Conservation (phyloP, 2,888 invertebrate species). For the Cantharis rustica region DNA sequence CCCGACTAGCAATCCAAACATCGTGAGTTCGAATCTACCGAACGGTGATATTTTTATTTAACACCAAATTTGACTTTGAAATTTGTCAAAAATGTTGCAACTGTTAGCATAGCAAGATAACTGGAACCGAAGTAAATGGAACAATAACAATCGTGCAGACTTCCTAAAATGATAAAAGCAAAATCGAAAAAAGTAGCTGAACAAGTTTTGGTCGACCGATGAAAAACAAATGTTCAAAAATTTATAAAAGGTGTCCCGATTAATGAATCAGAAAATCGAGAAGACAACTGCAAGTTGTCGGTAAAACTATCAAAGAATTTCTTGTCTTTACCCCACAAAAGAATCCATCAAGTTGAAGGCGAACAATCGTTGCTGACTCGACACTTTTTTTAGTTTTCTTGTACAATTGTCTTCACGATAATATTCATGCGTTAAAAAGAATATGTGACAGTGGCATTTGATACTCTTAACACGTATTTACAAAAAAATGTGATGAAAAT, state of each 20-base stretch:
- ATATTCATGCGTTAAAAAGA: constrained; percentile 7
- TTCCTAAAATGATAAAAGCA: not conserved
- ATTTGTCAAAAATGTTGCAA: too few relatives aligned
- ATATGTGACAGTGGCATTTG: constrained; percentile 8
- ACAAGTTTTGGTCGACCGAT: not conserved
- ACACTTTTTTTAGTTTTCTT: constrained; percentile 12
- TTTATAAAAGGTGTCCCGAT: constrained; percentile 15
- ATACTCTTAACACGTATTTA: not conserved
- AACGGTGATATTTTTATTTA: too few relatives aligned
- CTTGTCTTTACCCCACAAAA: constrained; percentile 21
- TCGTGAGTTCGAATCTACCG: too few relatives aligned
- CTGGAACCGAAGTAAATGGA: too few relatives aligned
- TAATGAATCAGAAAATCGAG: constrained; percentile 20
- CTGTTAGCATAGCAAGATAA: too few relatives aligned
- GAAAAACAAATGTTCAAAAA: not conserved
- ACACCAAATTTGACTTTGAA: too few relatives aligned
- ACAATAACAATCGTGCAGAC: not conserved
- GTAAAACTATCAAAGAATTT: constrained; percentile 21
- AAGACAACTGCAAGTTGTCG: constrained; percentile 23
- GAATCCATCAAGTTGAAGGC: constrained; percentile 23
- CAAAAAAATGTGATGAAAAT: not conserved
- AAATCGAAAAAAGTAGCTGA: not conserved
- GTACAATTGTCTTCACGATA: not conserved
- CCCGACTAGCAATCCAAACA: too few relatives aligned
- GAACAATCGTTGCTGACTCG: constrained; percentile 23